A percentile compares a stretch with the other conserved stretches of the same genome.
Evolutionary conservation across 2,797 vertebrate species (phyloP).

Genomic region (Threskiornis aethiopicus): DNA sequence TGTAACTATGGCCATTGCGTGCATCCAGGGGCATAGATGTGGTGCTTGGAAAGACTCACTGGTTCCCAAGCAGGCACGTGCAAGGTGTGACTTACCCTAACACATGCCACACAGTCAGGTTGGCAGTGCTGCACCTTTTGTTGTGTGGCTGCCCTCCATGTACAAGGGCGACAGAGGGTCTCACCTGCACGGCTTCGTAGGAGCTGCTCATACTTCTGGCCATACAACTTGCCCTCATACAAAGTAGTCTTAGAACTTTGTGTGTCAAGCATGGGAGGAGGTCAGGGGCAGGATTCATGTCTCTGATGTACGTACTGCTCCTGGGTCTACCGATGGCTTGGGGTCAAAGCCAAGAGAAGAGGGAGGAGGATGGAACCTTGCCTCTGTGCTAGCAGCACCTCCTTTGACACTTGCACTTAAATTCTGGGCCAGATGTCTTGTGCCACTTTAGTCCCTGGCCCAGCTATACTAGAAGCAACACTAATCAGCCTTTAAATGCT

Average conservation of each 20-base stretch:
- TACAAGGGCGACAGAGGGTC: neutral
- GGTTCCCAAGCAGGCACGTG: fast-evolving
- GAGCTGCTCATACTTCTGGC: neutral
- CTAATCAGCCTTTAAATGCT: conserved; percentile 27
- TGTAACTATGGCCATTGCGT: neutral
- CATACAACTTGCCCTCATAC: neutral
- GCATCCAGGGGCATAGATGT: neutral
- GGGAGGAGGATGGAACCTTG: neutral
- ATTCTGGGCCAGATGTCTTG: neutral
- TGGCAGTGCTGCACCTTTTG: neutral
- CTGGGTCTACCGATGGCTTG: neutral
- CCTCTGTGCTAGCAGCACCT: neutral
- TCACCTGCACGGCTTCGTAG: fast-evolving
- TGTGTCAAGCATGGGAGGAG: neutral
- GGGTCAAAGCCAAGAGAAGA: neutral
- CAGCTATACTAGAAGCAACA: neutral
- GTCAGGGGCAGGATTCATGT: neutral
- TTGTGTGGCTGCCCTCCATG: fast-evolving
- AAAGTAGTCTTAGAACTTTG: neutral
- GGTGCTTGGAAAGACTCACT: fast-evolving
- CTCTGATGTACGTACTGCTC: fast-evolving
- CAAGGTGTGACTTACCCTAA: neutral
- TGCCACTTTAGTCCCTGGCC: neutral
- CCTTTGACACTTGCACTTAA: neutral
- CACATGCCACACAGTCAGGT: fast-evolving